These are phyloP conservation scores for Notiomystis cincta DNA, from an alignment of 2,113 vertebrate species.

Conservation along the genomic window DNA sequence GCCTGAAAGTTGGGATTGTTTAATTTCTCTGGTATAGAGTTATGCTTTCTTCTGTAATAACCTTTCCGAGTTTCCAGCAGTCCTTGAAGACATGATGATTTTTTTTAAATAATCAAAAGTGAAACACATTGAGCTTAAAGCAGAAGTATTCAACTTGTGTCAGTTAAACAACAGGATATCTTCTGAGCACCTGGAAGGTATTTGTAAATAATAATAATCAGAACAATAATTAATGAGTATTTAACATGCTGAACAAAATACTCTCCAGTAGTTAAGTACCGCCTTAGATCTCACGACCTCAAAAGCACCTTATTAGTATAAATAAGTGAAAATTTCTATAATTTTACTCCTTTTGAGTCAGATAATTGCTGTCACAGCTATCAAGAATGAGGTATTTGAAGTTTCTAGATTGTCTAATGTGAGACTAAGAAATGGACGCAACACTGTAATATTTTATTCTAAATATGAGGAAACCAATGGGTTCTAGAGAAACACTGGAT, in stretches of 20 bases:
- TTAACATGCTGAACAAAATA: neutral
- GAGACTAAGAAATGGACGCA: neutral
- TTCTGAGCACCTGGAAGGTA: neutral
- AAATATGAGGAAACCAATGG: neutral
- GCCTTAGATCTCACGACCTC: neutral
- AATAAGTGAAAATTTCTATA: neutral
- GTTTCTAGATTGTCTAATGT: neutral
- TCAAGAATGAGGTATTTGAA: neutral
- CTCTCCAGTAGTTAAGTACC: neutral
- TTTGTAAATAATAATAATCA: neutral
- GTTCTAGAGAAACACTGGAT: neutral
- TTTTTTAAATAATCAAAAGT: neutral
- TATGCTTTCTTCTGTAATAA: neutral
- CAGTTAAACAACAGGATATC: neutral
- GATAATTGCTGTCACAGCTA: neutral
- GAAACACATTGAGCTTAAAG: neutral
- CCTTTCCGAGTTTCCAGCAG: neutral
- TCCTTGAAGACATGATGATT: neutral
- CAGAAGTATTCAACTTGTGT: neutral
- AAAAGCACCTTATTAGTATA: neutral
- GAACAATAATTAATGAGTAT: neutral
- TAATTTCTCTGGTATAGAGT: neutral
- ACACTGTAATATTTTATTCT: neutral
- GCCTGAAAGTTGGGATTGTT: neutral
- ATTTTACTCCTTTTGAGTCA: neutral